Evolutionary conservation across 2,888 invertebrate genomes (phyloP).

Genomic region (Seira musarum): DNA sequence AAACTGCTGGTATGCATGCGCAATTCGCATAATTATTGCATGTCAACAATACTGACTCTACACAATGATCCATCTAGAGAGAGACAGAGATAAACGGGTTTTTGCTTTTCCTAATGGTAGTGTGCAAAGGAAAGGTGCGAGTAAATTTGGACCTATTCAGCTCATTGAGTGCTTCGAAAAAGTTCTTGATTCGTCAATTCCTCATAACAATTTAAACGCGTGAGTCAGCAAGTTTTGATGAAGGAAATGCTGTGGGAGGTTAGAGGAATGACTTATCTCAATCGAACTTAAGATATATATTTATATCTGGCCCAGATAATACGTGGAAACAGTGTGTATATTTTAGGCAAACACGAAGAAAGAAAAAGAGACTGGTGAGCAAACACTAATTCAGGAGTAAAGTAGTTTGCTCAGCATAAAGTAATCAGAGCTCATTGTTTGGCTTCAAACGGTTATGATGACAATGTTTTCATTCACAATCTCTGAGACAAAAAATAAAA

Average conservation of each 20-base stretch:
- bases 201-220: not conserved
- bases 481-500: not conserved
- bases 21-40: no score
- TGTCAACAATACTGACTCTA: no score
- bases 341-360: not conserved
- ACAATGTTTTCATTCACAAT: not conserved
- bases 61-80: not conserved
- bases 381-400: not conserved
- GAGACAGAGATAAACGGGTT: not conserved
- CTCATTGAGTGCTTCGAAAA: not conserved
- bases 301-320: not conserved
- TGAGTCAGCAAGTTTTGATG: not conserved
- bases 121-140: not conserved
- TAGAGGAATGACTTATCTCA: not conserved
- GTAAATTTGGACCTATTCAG: not conserved
- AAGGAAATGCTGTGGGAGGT: not conserved
- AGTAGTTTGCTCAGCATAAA: slow-evolving; percentile 2
- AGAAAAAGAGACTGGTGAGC: slow-evolving; percentile 2
- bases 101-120: not conserved
- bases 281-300: not conserved
- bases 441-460: not conserved
- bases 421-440: slow-evolving; percentile 9
- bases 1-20: no score
- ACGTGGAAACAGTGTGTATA: not conserved
- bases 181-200: not conserved